Evolutionary conservation across 2,888 invertebrate species (phyloP), one percentile per base, ranked within the genome.

Genomic region (Hermodice carunculata): DNA sequence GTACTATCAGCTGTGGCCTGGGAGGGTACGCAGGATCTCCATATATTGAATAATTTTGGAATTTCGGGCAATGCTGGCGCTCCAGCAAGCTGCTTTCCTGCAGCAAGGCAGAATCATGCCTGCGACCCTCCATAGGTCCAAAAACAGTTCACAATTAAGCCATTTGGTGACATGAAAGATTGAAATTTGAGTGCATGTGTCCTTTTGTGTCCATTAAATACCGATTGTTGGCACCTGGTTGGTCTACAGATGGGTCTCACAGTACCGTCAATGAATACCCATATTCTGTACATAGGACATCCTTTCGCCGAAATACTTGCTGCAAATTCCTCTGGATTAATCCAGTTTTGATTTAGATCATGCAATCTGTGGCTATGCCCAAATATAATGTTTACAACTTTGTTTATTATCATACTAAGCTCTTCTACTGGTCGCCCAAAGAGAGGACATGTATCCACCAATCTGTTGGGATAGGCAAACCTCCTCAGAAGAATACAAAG

Each of bases 31-130:
- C 46, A n/a, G 46, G 46, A 46, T 46, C 46, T 8, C 46, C 46
- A 46, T 46, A 46, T 8, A 46, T 8, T 14, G 6, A 8, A 46
- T 14, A 46, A 22, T 8, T 22, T n/a, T 19, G 8, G 22, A 8
- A 8, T 46, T 19, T 22, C 8, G 22, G 8, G 8, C 19, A 8
- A 8, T 46, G 46, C 11, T n/a, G 8, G 8, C 19, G 19, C 19
- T 40, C 31, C 14, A 64, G 52, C 17, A 64, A n/a, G n/a, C 26
- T 14, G 29, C 63, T 69, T 24, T 54, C 62, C 24, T 14, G 14
- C 22, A 70, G 32, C 14, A 70, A 40, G 46, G n/a, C n/a, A n/a
- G 57, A 24, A 65, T 70, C 68, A 37, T 68, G 69, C 19, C 61
- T 40, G 22, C 42, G 28, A 19, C 69, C 68, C 37, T 66, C 48